Conservation (phyloP, 2,888 invertebrate genomes). For the Anagyrus pseudococci region DNA sequence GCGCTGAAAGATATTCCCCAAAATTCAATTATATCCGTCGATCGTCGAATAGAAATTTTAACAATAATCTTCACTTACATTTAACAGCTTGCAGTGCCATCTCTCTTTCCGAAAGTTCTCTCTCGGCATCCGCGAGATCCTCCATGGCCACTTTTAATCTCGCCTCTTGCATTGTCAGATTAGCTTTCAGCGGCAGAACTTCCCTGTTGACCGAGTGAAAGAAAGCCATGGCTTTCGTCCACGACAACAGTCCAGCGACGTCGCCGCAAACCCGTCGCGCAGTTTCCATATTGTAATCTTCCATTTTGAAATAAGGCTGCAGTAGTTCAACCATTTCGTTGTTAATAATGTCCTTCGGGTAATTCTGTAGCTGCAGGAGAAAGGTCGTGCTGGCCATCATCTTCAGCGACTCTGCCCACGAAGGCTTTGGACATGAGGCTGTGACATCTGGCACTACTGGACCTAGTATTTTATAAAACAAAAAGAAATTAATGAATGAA, state of each 20-base stretch:
- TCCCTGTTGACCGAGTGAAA: slow-evolving; percentile 97
- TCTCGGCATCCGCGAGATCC: slow-evolving; percentile 86
- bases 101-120: slow-evolving; percentile 89
- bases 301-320: slow-evolving; percentile 91
- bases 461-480: slow-evolving; percentile 66
- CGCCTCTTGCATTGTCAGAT: slow-evolving; percentile 89
- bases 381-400: slow-evolving; percentile 97
- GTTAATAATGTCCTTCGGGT: slow-evolving; percentile 95
- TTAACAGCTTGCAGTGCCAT: slow-evolving; percentile 88
- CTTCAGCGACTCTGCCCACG: slow-evolving; percentile 96
- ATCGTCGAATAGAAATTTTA: not conserved
- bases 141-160: slow-evolving; percentile 89
- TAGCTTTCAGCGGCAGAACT: slow-evolving; percentile 92
- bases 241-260: slow-evolving; percentile 91
- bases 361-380: slow-evolving; percentile 88
- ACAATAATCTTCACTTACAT: slow-evolving; percentile 59
- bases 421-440: slow-evolving; percentile 88
- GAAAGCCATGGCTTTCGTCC: slow-evolving; percentile 96
- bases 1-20: slow-evolving; percentile 49
- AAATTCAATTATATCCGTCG: not conserved
- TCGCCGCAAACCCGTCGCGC: slow-evolving; percentile 96
- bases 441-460: slow-evolving; percentile 81
- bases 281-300: slow-evolving; percentile 96
- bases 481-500: not conserved
- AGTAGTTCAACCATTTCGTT: slow-evolving; percentile 96